Percentiles rank a stretch among this genome's conserved stretches.
Evolutionary conservation across 2,888 invertebrate genomes (phyloP).

Genomic region (Lasioglossum malachurum): DNA sequence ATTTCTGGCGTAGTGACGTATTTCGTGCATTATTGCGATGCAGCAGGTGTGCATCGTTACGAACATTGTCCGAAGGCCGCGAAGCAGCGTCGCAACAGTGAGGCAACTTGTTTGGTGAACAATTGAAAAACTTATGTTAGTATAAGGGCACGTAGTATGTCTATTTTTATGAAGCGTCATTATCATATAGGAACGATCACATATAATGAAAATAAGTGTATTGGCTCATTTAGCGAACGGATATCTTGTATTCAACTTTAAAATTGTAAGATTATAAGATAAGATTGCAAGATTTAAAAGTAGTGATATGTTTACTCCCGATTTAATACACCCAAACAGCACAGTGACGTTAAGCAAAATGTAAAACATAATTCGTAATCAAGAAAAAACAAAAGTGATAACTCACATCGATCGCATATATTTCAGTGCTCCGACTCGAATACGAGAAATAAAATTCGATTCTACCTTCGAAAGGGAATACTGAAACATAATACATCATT

Average conservation of each 20-base stretch:
- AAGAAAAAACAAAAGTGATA: slow-evolving; percentile 13
- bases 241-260: not conserved
- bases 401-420: slow-evolving; percentile 16
- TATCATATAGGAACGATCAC: not conserved
- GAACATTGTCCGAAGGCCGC: slow-evolving; percentile 54
- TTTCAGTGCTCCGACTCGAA: slow-evolving; percentile 12
- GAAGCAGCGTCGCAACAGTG: slow-evolving; percentile 3
- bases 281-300: not conserved
- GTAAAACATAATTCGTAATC: not conserved
- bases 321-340: not conserved
- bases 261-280: not conserved
- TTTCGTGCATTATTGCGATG: slow-evolving; percentile 65
- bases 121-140: not conserved
- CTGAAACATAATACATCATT: slow-evolving; percentile 16
- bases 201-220: not conserved
- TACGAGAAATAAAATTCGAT: slow-evolving; percentile 9
- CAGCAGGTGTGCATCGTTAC: slow-evolving; percentile 55
- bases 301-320: not conserved
- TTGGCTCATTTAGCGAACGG: not conserved
- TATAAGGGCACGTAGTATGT: not conserved
- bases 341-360: not conserved
- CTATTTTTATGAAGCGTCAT: not conserved
- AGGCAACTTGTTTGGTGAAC: not conserved
- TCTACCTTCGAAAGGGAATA: slow-evolving; percentile 20
- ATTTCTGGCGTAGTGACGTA: slow-evolving; percentile 18